These are phyloP conservation scores for Micrastur ruficollis DNA, from an alignment of 2,797 vertebrate genomes.

Conservation along the genomic window DNA sequence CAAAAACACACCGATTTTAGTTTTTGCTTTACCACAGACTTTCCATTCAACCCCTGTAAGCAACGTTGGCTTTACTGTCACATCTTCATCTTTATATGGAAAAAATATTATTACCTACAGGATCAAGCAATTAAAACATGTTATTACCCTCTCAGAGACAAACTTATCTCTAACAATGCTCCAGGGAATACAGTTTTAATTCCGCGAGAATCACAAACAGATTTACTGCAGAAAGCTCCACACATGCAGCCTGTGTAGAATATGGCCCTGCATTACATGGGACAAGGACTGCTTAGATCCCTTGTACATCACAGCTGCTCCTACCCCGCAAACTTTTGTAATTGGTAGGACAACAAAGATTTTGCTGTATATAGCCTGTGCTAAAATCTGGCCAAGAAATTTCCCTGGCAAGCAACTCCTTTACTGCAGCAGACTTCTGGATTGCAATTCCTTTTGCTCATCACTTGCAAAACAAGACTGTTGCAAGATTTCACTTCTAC, in stretches of 20 bases:
- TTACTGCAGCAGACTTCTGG: background rate
- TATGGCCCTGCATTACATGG: background rate
- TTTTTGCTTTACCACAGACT: background rate
- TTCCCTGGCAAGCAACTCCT: background rate
- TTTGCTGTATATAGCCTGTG: background rate
- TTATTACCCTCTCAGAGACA: background rate
- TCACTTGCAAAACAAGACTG: background rate
- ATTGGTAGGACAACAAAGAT: background rate
- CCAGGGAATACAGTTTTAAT: background rate
- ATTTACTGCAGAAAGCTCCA: background rate
- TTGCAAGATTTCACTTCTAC: background rate
- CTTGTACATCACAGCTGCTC: background rate
- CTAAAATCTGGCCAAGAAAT: background rate
- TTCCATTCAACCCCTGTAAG: background rate
- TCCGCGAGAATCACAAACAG: background rate
- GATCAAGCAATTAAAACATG: background rate
- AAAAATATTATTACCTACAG: background rate
- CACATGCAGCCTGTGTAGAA: background rate
- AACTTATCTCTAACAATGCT: background rate
- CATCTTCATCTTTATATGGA: background rate
- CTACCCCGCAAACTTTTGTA: background rate
- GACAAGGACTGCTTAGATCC: background rate
- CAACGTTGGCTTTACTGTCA: background rate
- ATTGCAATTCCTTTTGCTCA: background rate
- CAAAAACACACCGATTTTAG: background rate